Evolutionary conservation across 2,888 invertebrate species (phyloP), one percentile per base, ranked within the genome.

Genomic region (Epinotia ramella): DNA sequence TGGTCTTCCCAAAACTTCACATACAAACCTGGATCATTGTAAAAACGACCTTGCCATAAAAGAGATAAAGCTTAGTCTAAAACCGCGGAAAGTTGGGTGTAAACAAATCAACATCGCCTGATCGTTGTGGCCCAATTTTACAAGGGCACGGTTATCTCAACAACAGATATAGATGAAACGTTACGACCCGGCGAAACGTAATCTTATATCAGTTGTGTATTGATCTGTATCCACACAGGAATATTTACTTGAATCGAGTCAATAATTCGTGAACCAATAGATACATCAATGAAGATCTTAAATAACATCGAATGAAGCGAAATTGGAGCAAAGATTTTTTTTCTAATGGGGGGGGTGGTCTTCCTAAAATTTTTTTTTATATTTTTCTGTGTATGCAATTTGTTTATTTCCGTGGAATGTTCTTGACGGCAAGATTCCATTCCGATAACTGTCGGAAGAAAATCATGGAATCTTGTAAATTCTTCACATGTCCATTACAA

Each of bases 91-190:
- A 18, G 12, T 13, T 46, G 11, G 12, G 40, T 44, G 40, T 40
- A 62, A 33, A 28, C 7, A 16, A 3, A 33, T 28, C 28, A 20
- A 12, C 20, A 62, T 18, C 53, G 53, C 13, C n/a, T 53, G 57
- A 57, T 20, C 20, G 20, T 9, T 20, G 20, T 57, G 57, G 12
- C 20, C n/a, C 2, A 65, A 18, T 49, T 65, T 24, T 65, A 59
- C 65, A 65, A 65, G 28, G 24, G 70, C 60, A 65, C 24, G 65
- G 49, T 56, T 40, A 33, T 28, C 49, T 60, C 53, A 70, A 71
- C 64, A 69, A 74, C 65, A 66, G 56, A 70, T 66, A 75, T 62
- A 53, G 59, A 53, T 44, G 40, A 3, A 60, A 33, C 16, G 20
- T 28, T 1, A 24, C 24, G 24, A 28, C 24, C 20, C 20, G 16